phyloP scores from a whole-genome alignment of 1,140 invertebrate species.

The Diuraphis noxia region DNA sequence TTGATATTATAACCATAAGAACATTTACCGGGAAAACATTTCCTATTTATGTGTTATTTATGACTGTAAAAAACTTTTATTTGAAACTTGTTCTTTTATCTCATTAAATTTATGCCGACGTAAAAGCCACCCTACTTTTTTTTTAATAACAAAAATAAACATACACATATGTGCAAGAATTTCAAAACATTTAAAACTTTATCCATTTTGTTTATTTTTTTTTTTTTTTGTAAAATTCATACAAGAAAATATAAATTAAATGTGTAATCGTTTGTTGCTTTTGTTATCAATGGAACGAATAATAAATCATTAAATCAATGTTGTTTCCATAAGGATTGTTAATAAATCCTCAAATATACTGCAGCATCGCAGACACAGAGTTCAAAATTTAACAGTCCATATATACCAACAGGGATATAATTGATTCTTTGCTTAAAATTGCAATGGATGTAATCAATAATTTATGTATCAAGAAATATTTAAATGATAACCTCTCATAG shows the following conservation, averaged over 20 bases:
- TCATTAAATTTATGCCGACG: conserved; percentile 36
- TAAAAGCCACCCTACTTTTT: conserved; percentile 12
- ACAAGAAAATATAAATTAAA: not conserved
- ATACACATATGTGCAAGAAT: not conserved
- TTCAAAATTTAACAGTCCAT: not conserved
- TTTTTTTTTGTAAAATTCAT: too few species aligned
- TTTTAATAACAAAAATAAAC: not conserved
- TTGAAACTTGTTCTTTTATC: conserved; percentile 35
- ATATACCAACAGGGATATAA: not conserved
- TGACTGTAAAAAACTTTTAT: not conserved
- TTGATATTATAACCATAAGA: not conserved
- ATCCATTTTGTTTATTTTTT: not conserved
- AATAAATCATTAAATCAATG: not conserved
- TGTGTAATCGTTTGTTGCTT: not conserved
- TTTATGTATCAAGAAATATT: not conserved
- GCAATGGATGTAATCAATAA: not conserved
- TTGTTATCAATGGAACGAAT: not conserved
- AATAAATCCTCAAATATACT: not conserved
- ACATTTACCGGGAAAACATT: conserved; percentile 22
- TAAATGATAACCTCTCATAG: not conserved
- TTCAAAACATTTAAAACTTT: conserved; percentile 18
- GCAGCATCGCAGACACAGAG: too few species aligned
- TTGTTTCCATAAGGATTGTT: not conserved
- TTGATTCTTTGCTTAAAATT: not conserved
- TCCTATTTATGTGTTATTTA: conserved; percentile 27